Conservation (phyloP, 2,797 vertebrate species). For the Poliocrania exsul region DNA sequence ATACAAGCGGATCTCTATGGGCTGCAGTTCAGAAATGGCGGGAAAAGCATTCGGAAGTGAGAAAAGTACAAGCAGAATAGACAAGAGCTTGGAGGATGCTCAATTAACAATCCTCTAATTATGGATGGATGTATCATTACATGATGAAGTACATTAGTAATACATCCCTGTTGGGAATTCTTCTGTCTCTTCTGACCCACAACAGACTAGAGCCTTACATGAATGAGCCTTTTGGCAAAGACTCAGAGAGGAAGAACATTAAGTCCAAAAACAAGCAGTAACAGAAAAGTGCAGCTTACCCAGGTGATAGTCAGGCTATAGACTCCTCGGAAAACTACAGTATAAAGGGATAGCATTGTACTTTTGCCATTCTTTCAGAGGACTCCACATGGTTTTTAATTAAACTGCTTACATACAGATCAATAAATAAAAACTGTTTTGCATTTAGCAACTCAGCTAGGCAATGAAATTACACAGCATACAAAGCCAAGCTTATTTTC, state of each 20-base stretch:
- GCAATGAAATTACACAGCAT: neutral
- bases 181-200: conserved; percentile 33
- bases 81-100: conserved; percentile 47
- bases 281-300: conserved; percentile 62
- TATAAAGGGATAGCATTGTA: conserved; percentile 66
- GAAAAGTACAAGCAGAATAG: conserved; percentile 39
- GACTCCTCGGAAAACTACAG: conserved; percentile 65
- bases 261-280: conserved; percentile 47
- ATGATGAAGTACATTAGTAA: conserved; percentile 50
- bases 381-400: conserved; percentile 5
- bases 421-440: neutral
- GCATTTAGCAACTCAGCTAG: neutral
- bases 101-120: conserved; percentile 46
- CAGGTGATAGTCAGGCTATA: conserved; percentile 58
- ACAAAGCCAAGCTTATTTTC: neutral
- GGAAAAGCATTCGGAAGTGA: conserved; percentile 37
- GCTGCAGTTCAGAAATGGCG: conserved; percentile 27
- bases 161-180: conserved; percentile 52
- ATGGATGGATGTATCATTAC: conserved; percentile 62
- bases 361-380: conserved; percentile 36
- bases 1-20: neutral
- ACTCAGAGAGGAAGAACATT: conserved; percentile 22
- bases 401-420: conserved; percentile 14
- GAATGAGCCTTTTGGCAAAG: conserved; percentile 49
- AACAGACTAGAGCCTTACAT: conserved; percentile 41